Percentiles rank a stretch among this genome's conserved stretches.
phyloP scores from a whole-genome alignment of 2,888 invertebrate genomes.

The Drosophila flavopinicola region DNA sequence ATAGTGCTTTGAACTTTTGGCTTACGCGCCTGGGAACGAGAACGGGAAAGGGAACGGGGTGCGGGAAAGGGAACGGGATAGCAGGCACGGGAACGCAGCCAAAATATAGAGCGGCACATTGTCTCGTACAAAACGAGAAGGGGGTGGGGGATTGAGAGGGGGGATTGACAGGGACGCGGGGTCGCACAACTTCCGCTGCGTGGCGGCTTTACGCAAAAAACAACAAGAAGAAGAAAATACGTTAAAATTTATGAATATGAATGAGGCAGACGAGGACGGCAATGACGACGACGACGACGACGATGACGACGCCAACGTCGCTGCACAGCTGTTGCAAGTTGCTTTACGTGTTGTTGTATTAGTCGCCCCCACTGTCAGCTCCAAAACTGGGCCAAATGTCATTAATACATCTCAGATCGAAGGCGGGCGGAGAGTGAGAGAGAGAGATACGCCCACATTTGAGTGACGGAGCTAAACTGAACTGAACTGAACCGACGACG shows the following conservation, averaged over 20 bases:
- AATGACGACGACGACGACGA: slow-evolving; percentile 11
- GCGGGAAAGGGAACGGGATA: no score
- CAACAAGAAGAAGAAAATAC: slow-evolving; percentile 52
- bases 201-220: slow-evolving; percentile 68
- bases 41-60: slow-evolving; percentile 34
- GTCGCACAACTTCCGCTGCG: slow-evolving; percentile 67
- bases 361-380: slow-evolving; percentile 57
- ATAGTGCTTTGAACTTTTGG: slow-evolving; percentile 78
- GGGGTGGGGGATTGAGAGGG: background rate
- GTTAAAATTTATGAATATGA: slow-evolving; percentile 76
- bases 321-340: slow-evolving; percentile 52
- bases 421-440: slow-evolving; percentile 29
- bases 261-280: slow-evolving; percentile 56
- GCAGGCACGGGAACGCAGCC: slow-evolving; percentile 46
- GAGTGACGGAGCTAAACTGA: slow-evolving; percentile 13
- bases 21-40: slow-evolving; percentile 48
- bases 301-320: slow-evolving; percentile 29
- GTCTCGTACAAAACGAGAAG: slow-evolving; percentile 46
- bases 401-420: slow-evolving; percentile 74
- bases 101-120: slow-evolving; percentile 76
- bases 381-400: slow-evolving; percentile 76
- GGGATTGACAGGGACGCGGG: slow-evolving; percentile 7
- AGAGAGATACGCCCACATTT: slow-evolving; percentile 56
- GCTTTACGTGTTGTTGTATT: slow-evolving; percentile 30
- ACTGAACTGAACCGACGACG: no score